Evolutionary conservation across 64 coral and sea anemone genomes (phyloP).

Genomic region (Pocillopora damicornis): DNA sequence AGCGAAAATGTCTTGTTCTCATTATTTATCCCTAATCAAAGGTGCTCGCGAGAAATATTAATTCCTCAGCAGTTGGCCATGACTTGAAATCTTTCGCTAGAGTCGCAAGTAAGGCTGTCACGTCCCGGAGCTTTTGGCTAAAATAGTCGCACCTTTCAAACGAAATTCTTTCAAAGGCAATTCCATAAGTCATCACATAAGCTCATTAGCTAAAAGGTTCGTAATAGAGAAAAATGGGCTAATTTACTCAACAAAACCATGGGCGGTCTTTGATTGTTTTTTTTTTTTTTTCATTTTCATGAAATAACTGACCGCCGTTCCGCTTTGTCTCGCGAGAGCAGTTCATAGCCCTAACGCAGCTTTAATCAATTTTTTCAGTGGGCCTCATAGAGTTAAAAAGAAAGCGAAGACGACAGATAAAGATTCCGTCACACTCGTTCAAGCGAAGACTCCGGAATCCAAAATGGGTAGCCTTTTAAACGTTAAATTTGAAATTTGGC

Average conservation of each 20-base stretch:
- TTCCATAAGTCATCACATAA: slow-evolving; percentile 28
- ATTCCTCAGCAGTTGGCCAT: neutral
- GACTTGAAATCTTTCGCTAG: no score
- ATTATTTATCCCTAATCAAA: neutral
- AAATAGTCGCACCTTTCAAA: slow-evolving; percentile 29
- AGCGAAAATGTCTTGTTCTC: neutral
- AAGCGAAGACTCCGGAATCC: neutral
- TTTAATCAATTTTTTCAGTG: neutral
- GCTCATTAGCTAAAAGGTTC: slow-evolving; percentile 44
- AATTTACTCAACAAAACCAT: slow-evolving; percentile 46
- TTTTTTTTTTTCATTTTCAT: neutral
- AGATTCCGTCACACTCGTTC: neutral
- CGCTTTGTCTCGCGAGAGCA: neutral
- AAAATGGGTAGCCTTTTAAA: neutral
- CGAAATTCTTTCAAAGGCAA: slow-evolving; percentile 29
- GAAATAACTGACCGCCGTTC: slow-evolving; percentile 35
- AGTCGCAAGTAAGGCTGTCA: no score
- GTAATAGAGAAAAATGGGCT: slow-evolving; percentile 51
- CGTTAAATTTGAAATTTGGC: neutral
- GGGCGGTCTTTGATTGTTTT: slow-evolving; percentile 49
- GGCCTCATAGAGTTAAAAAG: neutral
- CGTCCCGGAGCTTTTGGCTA: neutral
- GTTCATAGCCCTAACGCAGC: neutral
- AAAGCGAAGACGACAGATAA: neutral
- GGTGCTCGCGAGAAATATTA: no score